Evolutionary conservation across 1,140 invertebrate species (phyloP).

Genomic region (Trachymyrmex septentrionalis): DNA sequence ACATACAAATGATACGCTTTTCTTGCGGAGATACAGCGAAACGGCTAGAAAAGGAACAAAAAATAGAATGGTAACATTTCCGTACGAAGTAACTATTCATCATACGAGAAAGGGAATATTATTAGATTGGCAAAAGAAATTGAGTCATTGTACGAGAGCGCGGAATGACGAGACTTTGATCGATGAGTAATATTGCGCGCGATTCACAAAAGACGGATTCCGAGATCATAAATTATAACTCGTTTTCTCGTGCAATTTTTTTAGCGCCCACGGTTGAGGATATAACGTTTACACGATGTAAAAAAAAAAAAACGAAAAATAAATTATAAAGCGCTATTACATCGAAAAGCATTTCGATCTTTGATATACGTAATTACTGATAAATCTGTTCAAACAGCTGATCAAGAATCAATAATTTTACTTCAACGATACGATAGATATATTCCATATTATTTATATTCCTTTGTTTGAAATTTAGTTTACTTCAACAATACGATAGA

Average conservation of each 20-base stretch:
- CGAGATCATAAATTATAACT: conserved; percentile 55
- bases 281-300: background rate
- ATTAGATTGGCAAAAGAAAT: conserved; percentile 61
- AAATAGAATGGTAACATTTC: conserved; percentile 27
- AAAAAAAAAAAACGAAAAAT: background rate
- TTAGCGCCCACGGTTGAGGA: background rate
- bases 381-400: conserved; percentile 16
- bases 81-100: conserved; percentile 33
- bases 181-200: conserved; percentile 46
- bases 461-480: conserved; percentile 9
- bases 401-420: background rate
- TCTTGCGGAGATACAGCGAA: conserved; percentile 5
- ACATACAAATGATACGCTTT: background rate
- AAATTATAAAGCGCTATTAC: background rate
- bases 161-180: conserved; percentile 52
- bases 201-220: conserved; percentile 30
- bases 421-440: background rate
- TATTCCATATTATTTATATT: background rate
- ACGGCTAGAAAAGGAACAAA: background rate
- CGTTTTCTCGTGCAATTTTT: conserved; percentile 10
- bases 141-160: conserved; percentile 47
- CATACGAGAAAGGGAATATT: conserved; percentile 35
- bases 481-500: background rate
- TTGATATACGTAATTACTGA: background rate
- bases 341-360: conserved; percentile 3